These are phyloP conservation scores for Noctua comes DNA, from an alignment of 2,888 invertebrate species.

Conservation along the genomic window DNA sequence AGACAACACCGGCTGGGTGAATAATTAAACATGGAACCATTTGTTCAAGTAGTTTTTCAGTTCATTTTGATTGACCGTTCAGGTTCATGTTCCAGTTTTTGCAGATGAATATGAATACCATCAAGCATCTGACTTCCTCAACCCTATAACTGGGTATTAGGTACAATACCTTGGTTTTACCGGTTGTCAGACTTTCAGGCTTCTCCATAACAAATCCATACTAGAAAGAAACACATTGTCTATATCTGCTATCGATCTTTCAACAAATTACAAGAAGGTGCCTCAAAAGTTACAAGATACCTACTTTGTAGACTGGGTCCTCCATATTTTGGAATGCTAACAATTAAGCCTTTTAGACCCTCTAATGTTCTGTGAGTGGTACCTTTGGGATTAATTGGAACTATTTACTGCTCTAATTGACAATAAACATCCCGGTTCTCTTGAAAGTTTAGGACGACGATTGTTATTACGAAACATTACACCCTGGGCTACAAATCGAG, in stretches of 20 bases:
- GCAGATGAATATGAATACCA: neutral
- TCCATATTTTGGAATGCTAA: constrained; percentile 12
- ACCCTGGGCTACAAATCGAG: neutral
- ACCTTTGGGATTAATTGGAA: constrained; percentile 25
- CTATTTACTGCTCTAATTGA: constrained; percentile 44
- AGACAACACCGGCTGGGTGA: neutral
- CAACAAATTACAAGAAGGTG: neutral
- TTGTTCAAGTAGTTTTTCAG: neutral
- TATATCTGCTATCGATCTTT: neutral
- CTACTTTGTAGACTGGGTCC: constrained; percentile 1
- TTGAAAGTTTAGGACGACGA: constrained; percentile 7
- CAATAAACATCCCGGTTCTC: constrained; percentile 26
- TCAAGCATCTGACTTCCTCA: neutral
- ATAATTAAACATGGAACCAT: neutral
- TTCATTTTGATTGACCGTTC: neutral
- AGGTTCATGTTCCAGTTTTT: neutral
- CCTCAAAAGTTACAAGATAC: neutral
- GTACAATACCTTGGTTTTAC: neutral
- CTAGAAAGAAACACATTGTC: neutral
- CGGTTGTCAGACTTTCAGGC: neutral
- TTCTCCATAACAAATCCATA: neutral
- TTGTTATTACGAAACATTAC: constrained; percentile 2
- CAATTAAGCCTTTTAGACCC: constrained; percentile 19
- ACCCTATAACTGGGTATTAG: neutral
- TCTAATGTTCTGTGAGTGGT: constrained; percentile 24